phyloP scores from a whole-genome alignment of 2,888 invertebrate species.

The Stenichneumon culpator region DNA sequence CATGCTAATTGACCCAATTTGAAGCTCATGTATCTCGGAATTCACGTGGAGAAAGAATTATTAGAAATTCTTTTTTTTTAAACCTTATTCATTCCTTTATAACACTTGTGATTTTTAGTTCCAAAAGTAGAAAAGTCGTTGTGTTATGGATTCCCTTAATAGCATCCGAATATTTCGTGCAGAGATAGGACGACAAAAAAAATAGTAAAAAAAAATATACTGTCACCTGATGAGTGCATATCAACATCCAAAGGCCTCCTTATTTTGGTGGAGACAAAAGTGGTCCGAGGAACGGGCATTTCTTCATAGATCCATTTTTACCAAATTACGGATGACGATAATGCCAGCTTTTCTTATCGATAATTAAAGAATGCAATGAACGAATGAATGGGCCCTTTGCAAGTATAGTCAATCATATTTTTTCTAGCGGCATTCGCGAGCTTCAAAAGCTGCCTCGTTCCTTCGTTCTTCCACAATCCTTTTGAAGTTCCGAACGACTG shows the following conservation, averaged over 20 bases:
- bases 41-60: no score
- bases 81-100: no score
- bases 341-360: not conserved
- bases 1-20: no score
- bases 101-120: no score
- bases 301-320: not conserved
- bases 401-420: not conserved
- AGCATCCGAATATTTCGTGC: not conserved
- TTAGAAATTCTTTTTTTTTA: no score
- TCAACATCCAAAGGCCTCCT: not conserved
- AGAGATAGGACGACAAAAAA: not conserved
- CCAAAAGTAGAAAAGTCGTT: no score
- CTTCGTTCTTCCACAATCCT: constrained; percentile 32
- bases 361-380: constrained; percentile 3
- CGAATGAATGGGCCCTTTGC: not conserved
- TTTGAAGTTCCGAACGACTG: constrained; percentile 36
- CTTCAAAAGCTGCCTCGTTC: constrained; percentile 21
- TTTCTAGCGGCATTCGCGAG: not conserved
- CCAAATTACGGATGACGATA: not conserved
- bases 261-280: not conserved
- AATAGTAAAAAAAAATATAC: not conserved
- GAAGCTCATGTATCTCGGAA: no score
- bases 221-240: not conserved
- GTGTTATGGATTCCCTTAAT: not conserved
- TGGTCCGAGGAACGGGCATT: not conserved